Conservation (phyloP, 2,797 vertebrate species). For the Cetoscarus ocellatus region DNA sequence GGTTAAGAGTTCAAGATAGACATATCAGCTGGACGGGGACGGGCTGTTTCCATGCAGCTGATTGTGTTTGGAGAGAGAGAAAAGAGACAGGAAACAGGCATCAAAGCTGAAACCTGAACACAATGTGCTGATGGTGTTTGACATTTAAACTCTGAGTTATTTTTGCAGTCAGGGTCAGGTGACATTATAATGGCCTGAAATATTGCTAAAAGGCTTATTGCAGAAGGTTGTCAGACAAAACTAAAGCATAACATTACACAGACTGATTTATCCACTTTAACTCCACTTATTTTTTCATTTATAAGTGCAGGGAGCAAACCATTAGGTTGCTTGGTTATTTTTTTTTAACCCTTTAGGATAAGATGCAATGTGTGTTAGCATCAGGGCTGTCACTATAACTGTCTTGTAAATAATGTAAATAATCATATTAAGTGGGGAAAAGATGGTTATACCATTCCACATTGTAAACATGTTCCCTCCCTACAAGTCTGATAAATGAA, state of each 20-base stretch:
- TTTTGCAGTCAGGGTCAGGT: neutral
- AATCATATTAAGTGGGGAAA: no score
- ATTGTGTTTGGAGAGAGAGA: constrained; percentile 36
- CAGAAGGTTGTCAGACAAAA: neutral
- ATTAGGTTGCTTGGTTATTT: no score
- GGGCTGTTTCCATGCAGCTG: constrained; percentile 23
- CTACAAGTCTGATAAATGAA: no score
- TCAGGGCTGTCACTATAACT: no score
- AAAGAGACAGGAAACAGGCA: constrained; percentile 26
- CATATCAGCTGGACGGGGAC: constrained; percentile 25
- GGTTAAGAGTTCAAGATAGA: constrained; percentile 37
- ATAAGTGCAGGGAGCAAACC: no score
- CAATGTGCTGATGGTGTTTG: constrained; percentile 50
- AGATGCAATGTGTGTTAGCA: no score
- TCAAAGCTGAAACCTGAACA: constrained; percentile 20
- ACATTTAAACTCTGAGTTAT: constrained; percentile 39
- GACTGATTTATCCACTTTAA: constrained; percentile 20
- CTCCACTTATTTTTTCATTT: no score
- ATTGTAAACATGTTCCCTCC: no score
- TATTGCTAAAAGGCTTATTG: constrained; percentile 49
- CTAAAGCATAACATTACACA: constrained; percentile 19
- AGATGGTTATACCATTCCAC: no score
- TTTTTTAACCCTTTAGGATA: no score
- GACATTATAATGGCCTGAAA: constrained; percentile 31
- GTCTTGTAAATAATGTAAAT: no score